Conservation (phyloP, 2,888 invertebrate species). For the Omphaloscelis lunosa region DNA sequence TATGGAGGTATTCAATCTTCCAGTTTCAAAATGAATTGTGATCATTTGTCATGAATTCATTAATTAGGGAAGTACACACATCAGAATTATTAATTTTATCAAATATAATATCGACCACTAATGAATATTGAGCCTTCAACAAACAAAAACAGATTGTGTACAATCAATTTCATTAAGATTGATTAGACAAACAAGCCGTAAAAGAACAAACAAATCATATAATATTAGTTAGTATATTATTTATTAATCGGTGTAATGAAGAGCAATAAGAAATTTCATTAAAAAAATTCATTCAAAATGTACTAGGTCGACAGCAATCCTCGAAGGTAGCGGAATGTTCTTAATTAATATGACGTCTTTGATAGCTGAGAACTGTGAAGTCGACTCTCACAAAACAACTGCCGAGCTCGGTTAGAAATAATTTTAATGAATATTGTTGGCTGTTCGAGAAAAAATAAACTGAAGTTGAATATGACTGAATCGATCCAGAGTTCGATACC, state of each 20-base stretch:
- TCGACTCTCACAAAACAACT: constrained; percentile 29
- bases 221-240: not conserved
- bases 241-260: constrained; percentile 32
- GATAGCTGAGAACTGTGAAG: constrained; percentile 39
- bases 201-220: constrained; percentile 18
- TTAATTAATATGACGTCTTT: constrained; percentile 52
- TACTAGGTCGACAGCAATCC: constrained; percentile 43
- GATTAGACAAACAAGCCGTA: not conserved
- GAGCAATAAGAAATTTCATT: constrained; percentile 38
- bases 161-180: constrained; percentile 8
- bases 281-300: constrained; percentile 16
- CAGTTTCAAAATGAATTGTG: not conserved
- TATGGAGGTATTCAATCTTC: not conserved
- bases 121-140: not conserved
- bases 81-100: not conserved
- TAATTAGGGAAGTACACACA: not conserved
- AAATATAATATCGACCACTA: not conserved
- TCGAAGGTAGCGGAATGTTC: constrained; percentile 35
- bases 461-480: not conserved
- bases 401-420: constrained; percentile 28
- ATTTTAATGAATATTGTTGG: constrained; percentile 32
- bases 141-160: constrained; percentile 9
- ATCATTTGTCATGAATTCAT: not conserved
- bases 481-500: not conserved
- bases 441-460: not conserved